Evolutionary conservation across 2,888 invertebrate genomes (phyloP).

Genomic region (Cryptocephalus moraei): DNA sequence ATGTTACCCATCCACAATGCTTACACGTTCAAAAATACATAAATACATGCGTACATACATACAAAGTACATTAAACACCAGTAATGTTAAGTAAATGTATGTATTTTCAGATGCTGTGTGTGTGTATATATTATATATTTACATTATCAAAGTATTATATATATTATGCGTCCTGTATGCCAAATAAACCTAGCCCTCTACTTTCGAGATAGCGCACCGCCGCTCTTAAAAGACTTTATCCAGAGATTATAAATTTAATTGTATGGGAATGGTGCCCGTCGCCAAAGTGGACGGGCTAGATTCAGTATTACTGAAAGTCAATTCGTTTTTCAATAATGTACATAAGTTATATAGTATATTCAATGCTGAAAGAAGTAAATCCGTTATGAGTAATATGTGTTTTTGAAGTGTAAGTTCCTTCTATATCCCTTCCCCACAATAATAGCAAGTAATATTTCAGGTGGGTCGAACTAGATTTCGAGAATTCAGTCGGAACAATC

Average conservation of each 20-base stretch:
- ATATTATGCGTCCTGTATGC: conserved; percentile 36
- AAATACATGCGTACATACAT: conserved; percentile 25
- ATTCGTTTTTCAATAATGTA: conserved; percentile 38
- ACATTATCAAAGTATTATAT: conserved; percentile 3
- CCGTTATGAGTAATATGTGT: conserved; percentile 33
- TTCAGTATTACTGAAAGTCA: conserved; percentile 36
- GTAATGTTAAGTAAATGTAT: conserved; percentile 35
- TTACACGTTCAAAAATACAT: conserved; percentile 43
- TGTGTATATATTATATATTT: conserved; percentile 29
- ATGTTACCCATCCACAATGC: conserved; percentile 28
- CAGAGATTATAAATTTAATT: neutral
- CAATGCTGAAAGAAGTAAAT: conserved; percentile 37
- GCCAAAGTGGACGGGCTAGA: conserved; percentile 29
- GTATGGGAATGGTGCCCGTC: conserved; percentile 14
- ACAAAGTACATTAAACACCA: conserved; percentile 23
- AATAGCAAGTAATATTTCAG: no score
- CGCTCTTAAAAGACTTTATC: conserved; percentile 18
- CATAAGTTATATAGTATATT: conserved; percentile 32
- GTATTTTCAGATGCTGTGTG: conserved; percentile 40
- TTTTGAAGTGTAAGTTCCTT: conserved; percentile 35
- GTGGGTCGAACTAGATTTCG: no score
- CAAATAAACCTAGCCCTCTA: conserved; percentile 32
- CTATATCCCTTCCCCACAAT: neutral
- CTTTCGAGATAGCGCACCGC: conserved; percentile 21
- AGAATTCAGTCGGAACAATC: no score